These are phyloP conservation scores for Rambutsinella grinnellia DNA, from an alignment of 2,888 invertebrate species.

Conservation along the genomic window DNA sequence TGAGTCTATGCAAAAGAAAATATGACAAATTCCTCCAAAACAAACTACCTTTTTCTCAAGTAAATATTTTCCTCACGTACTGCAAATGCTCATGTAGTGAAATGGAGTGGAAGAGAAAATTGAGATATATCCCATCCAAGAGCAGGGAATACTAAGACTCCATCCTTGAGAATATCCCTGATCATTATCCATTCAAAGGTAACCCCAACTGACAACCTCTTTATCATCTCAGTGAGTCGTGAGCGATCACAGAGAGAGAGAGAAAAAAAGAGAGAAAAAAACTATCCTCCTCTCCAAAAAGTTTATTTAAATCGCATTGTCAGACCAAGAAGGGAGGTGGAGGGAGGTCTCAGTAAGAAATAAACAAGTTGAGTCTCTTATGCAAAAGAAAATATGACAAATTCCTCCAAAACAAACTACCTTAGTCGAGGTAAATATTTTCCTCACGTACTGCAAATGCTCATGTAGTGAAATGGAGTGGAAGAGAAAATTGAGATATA, in stretches of 20 bases:
- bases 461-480: slow-evolving; percentile 20
- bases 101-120: slow-evolving; percentile 4
- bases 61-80: no score
- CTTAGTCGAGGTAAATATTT: no score
- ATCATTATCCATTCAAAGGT: no score
- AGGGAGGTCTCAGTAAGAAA: slow-evolving; percentile 33
- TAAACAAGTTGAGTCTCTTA: slow-evolving; percentile 32
- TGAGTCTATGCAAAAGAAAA: slow-evolving; percentile 22
- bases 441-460: no score
- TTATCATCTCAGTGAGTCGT: not conserved
- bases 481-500: not conserved
- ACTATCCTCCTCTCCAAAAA: slow-evolving; percentile 18
- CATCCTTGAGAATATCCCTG: no score
- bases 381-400: no score
- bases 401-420: no score
- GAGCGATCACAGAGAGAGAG: slow-evolving; percentile 36
- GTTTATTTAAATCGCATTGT: slow-evolving; percentile 47
- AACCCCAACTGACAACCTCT: not conserved
- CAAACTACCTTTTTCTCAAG: no score
- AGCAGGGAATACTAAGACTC: no score
- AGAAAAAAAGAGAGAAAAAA: slow-evolving; percentile 20
- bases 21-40: no score
- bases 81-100: no score
- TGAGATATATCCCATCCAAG: no score
- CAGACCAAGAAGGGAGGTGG: slow-evolving; percentile 40